These are phyloP conservation scores for Rhinichthys osculus DNA, from an alignment of 2,797 vertebrate species.

Conservation along the genomic window DNA sequence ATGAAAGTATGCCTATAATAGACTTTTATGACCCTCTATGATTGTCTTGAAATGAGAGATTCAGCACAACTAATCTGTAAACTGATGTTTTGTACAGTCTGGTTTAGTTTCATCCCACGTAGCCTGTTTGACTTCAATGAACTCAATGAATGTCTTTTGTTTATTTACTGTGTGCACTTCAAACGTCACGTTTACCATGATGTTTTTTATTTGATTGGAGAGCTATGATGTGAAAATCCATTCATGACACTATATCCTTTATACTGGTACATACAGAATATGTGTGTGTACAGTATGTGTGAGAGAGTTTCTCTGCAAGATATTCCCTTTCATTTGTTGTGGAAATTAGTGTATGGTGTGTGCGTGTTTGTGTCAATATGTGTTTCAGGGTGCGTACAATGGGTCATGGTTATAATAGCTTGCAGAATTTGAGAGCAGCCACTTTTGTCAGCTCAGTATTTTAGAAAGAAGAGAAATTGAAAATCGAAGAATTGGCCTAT, in stretches of 20 bases:
- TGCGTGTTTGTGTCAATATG: slow-evolving; percentile 15
- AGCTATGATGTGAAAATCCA: slow-evolving; percentile 44
- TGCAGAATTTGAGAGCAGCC: slow-evolving; percentile 35
- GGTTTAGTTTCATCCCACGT: slow-evolving; percentile 15
- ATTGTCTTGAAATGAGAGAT: slow-evolving; percentile 44
- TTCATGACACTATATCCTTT: slow-evolving; percentile 1
- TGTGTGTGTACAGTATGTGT: not conserved
- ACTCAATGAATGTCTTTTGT: slow-evolving; percentile 49
- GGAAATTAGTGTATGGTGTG: slow-evolving; percentile 45
- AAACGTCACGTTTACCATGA: slow-evolving; percentile 34
- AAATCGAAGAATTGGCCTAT: slow-evolving; percentile 43
- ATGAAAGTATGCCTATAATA: slow-evolving; percentile 28
- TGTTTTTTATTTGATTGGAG: slow-evolving; percentile 44
- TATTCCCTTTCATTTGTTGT: slow-evolving; percentile 28
- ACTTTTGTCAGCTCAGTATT: slow-evolving; percentile 48
- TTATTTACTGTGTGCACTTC: slow-evolving; percentile 31
- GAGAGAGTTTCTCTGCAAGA: slow-evolving; percentile 13
- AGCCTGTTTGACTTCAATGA: slow-evolving; percentile 50
- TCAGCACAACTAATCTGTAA: slow-evolving; percentile 17
- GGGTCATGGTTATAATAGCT: slow-evolving; percentile 32
- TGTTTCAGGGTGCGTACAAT: slow-evolving; percentile 34
- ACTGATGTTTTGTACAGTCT: slow-evolving; percentile 28
- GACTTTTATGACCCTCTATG: slow-evolving; percentile 11
- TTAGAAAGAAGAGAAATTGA: slow-evolving; percentile 42
- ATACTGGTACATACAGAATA: not conserved